These are phyloP conservation scores for Samia ricini DNA, from an alignment of 1,140 invertebrate species.

Conservation along the genomic window DNA sequence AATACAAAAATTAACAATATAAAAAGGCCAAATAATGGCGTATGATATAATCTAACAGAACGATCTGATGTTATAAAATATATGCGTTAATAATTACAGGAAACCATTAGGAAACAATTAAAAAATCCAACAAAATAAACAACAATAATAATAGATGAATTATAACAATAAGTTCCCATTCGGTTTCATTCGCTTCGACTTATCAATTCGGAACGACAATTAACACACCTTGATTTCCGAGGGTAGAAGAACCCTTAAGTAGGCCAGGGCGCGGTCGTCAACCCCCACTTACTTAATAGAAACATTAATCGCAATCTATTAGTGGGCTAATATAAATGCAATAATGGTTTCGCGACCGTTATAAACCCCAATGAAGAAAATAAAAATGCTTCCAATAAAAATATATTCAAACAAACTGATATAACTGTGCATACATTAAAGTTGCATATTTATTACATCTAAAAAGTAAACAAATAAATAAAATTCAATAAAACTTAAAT, in stretches of 20 bases:
- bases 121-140: not conserved
- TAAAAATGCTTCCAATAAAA: not conserved
- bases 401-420: too few relatives aligned
- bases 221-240: slow-evolving; percentile 7
- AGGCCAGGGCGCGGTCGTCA: not conserved
- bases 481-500: too few relatives aligned
- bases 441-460: too few relatives aligned
- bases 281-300: not conserved
- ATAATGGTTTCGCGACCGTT: not conserved
- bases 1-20: not conserved
- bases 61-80: not conserved
- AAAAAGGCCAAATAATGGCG: not conserved
- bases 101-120: not conserved
- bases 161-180: not conserved
- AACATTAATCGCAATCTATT: slow-evolving; percentile 4
- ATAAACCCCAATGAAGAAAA: not conserved
- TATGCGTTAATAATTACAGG: not conserved
- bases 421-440: too few relatives aligned
- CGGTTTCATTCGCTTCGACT: not conserved
- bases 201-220: not conserved
- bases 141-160: not conserved
- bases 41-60: not conserved
- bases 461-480: too few relatives aligned
- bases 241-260: slow-evolving; percentile 7
- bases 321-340: not conserved